These are phyloP conservation scores for Parauchenoglanis punctatus DNA, from an alignment of 2,797 vertebrate species.

Conservation along the genomic window DNA sequence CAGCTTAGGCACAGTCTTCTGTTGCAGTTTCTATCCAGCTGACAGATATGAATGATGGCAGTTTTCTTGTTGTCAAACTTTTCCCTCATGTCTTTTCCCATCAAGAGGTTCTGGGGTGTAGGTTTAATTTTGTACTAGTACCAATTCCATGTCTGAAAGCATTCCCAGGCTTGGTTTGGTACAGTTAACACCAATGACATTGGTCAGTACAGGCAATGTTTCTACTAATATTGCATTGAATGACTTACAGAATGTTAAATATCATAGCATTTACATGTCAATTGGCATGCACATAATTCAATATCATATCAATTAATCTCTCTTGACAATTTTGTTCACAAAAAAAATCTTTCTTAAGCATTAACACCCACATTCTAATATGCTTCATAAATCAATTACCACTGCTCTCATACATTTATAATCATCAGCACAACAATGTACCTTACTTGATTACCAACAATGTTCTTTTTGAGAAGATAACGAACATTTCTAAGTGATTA, in stretches of 20 bases:
- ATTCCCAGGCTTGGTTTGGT: neutral
- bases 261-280: neutral
- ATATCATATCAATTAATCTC: neutral
- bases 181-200: neutral
- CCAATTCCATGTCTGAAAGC: neutral
- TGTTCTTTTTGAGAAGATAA: neutral
- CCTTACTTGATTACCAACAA: neutral
- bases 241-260: neutral
- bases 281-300: no score
- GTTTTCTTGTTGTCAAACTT: constrained; percentile 2
- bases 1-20: constrained; percentile 17
- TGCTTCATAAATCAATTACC: neutral
- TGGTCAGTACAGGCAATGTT: neutral
- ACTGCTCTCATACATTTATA: neutral
- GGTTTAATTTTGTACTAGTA: neutral
- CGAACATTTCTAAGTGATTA: neutral
- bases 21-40: neutral
- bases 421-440: neutral
- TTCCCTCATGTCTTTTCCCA: neutral
- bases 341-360: neutral
- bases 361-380: neutral
- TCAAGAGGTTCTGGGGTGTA: neutral
- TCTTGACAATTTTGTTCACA: neutral
- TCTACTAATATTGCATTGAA: neutral
- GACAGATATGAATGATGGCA: constrained; percentile 20